A percentile compares a stretch with the other conserved stretches of the same genome.
Conservation (phyloP, 2,888 invertebrate genomes). For the Pollenia amentaria region DNA sequence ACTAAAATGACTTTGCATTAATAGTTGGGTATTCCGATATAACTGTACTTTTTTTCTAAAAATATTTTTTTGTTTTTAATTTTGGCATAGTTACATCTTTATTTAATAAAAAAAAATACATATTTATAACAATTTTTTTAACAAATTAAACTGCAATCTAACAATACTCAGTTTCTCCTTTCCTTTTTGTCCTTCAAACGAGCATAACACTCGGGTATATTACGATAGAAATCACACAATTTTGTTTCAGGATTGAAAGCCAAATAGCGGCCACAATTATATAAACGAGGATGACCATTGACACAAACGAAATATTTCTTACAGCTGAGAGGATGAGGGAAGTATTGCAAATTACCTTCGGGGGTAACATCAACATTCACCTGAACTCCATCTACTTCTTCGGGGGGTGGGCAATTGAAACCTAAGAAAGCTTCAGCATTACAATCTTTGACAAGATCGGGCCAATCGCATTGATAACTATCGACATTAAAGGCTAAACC, state of each 20-base stretch:
- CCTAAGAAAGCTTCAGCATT: constrained; percentile 91
- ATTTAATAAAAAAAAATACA: constrained; percentile 4
- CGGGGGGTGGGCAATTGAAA: constrained; percentile 88
- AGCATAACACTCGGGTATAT: constrained; percentile 82
- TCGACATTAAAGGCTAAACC: constrained; percentile 91
- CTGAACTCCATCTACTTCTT: constrained; percentile 79
- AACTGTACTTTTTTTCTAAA: background rate
- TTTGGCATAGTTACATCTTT: constrained; percentile 19
- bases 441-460: constrained; percentile 92
- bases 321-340: constrained; percentile 88
- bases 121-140: constrained; percentile 22
- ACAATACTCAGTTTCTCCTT: constrained; percentile 28
- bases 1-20: too few relatives aligned
- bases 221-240: constrained; percentile 87
- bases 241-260: constrained; percentile 91
- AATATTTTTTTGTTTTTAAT: background rate
- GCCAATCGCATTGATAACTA: constrained; percentile 93
- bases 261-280: constrained; percentile 90
- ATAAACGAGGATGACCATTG: constrained; percentile 89
- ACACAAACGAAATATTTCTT: constrained; percentile 93
- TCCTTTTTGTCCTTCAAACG: constrained; percentile 78
- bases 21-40: too few relatives aligned
- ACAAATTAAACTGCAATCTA: background rate
- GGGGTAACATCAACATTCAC: constrained; percentile 79
- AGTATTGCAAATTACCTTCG: constrained; percentile 83